Conservation (phyloP, 2,113 vertebrate species). For the Scalopus aquaticus region DNA sequence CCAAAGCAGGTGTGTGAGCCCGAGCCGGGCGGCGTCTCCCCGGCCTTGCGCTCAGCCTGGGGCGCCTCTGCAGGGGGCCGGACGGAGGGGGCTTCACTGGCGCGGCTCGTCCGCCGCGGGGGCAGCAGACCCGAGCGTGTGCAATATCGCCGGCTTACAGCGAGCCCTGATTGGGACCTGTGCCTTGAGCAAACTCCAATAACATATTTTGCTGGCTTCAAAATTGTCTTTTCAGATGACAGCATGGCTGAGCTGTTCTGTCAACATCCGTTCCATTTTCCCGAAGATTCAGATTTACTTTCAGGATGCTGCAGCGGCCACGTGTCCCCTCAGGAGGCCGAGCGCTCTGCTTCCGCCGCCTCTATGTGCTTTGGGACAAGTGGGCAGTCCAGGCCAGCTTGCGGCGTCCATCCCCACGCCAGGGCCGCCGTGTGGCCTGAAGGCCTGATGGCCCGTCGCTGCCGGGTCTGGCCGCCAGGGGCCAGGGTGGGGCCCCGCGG, state of each 20-base stretch:
- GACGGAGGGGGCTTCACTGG: no score
- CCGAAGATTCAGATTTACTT: conserved; percentile 33
- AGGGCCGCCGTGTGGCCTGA: background rate
- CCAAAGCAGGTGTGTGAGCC: background rate
- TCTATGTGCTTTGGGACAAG: background rate
- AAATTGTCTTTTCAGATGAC: conserved; percentile 42
- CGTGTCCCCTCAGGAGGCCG: background rate
- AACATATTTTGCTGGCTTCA: background rate
- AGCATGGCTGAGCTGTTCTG: conserved; percentile 50
- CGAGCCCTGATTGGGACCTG: background rate
- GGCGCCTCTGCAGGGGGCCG: no score
- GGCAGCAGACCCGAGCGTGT: background rate
- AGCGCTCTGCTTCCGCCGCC: background rate
- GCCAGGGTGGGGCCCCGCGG: accelerated
- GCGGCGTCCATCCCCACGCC: background rate
- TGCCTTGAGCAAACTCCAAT: conserved; percentile 63
- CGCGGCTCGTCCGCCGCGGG: no score
- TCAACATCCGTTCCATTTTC: conserved; percentile 32
- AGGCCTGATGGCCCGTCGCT: background rate
- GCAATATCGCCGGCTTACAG: background rate
- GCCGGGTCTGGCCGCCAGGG: background rate
- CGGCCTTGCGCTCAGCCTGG: background rate
- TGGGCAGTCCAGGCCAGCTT: background rate
- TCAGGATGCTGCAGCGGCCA: background rate
- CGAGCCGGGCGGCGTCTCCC: background rate